Base-by-base conservation (phyloP, 2,888 invertebrate genomes). In the Hyppa rectilinea region DNA sequence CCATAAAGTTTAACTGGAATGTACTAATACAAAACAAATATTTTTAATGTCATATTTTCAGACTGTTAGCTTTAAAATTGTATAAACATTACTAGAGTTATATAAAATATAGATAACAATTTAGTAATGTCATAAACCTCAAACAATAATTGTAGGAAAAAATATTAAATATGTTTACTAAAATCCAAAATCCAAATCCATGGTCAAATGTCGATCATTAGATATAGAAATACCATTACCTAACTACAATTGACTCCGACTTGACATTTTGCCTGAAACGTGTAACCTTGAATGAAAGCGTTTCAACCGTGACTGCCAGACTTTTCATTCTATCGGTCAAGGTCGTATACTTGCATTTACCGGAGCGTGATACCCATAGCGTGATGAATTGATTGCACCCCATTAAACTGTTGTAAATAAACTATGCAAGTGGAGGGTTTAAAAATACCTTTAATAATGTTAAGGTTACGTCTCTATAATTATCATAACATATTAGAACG, bases 341-440 rank as follows among this genome's bases (percentile, higher is more conserved):
- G 77, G 77, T 0, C 4, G n/a, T 52, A 74, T 4, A 29, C 67
- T 31, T 78, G 82, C 77, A 78, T 56, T 58, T 81, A 61, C 50
- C 23, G 23, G 23, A 56, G 38, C 6, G n/a, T n/a, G n/a, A n/a
- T n/a, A n/a, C 49, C n/a, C 50, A 75, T 78, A 70, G 77, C 77
- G 82, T 78, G 82, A 49, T 52, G 34, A 70, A 77, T 70, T 81
- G 77, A 70, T 81, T 78, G 60, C 63, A 77, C 40, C 31, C 40
- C 17, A 81, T 78, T 81, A 70, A 43, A 60, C 20, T 70, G 81
- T 78, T 40, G 49, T 9, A 69, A 69, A 17, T 43, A 56, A 56
- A 66, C 47, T 34, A 29, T 50, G 36, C n/a, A 38, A 34, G 43
- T 59, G 62, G 40, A 43, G 38, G 45, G 34, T 59, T 53, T 81